A percentile compares a stretch with the other conserved stretches of the same genome.
phyloP scores from a whole-genome alignment of 92 coral and sea anemone genomes.

The Heteractis magnifica region DNA sequence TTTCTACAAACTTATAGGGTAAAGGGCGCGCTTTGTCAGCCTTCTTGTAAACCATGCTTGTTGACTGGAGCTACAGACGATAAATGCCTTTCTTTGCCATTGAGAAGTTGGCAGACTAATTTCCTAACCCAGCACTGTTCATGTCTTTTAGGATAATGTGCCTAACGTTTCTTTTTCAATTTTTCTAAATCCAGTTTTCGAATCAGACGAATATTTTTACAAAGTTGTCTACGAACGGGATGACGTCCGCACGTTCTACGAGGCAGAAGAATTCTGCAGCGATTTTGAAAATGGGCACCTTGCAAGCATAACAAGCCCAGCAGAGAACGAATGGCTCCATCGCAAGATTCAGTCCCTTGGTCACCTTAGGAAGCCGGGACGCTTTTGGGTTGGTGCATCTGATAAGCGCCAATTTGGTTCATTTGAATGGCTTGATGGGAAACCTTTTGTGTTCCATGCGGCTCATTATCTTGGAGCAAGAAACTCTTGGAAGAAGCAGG shows the following conservation, averaged over 20 bases:
- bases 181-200: slow-evolving; percentile 52
- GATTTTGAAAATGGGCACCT: slow-evolving; percentile 66
- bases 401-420: slow-evolving; percentile 47
- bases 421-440: slow-evolving; percentile 57
- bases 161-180: not conserved
- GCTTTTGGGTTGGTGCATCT: slow-evolving; percentile 72
- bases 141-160: not conserved
- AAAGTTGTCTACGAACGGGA: slow-evolving; percentile 62
- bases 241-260: slow-evolving; percentile 74
- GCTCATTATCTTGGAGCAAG: slow-evolving; percentile 49
- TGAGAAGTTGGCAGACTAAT: too few relatives aligned
- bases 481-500: slow-evolving; percentile 18
- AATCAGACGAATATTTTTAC: slow-evolving; percentile 64
- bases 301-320: slow-evolving; percentile 59
- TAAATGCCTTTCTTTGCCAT: too few relatives aligned
- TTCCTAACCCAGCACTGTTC: too few relatives aligned
- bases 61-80: too few relatives aligned
- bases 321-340: slow-evolving; percentile 63
- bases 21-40: too few relatives aligned
- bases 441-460: slow-evolving; percentile 38
- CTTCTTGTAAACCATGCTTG: too few relatives aligned
- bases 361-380: slow-evolving; percentile 26
- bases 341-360: slow-evolving; percentile 55
- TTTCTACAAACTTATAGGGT: too few relatives aligned
- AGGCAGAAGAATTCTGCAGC: slow-evolving; percentile 72